These are phyloP conservation scores for Melanotaenia maccullochi DNA, from an alignment of 2,797 vertebrate species.

Conservation along the genomic window DNA sequence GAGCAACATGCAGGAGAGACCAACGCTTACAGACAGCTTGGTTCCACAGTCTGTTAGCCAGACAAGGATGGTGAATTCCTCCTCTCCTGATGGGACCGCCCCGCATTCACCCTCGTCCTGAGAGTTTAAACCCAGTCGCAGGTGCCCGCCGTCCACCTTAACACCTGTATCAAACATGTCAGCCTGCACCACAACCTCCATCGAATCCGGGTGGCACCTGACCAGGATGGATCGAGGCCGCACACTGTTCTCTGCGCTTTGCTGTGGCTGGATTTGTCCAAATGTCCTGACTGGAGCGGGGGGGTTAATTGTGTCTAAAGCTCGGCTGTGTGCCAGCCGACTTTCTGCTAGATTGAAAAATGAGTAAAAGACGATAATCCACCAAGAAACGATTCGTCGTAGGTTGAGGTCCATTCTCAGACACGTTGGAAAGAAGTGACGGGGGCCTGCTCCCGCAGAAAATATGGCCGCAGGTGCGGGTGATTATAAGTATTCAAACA, in stretches of 20 bases:
- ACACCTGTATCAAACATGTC: constrained; percentile 70
- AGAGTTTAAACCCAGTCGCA: constrained; percentile 56
- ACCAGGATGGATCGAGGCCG: constrained; percentile 44
- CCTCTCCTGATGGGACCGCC: constrained; percentile 46
- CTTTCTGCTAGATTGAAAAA: constrained; percentile 20
- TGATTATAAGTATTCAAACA: constrained; percentile 24
- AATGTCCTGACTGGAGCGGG: neutral
- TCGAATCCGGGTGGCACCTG: constrained; percentile 62
- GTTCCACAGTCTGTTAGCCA: constrained; percentile 72
- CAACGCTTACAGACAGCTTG: constrained; percentile 65
- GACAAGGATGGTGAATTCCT: constrained; percentile 57
- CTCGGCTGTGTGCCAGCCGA: neutral
- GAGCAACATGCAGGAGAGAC: neutral
- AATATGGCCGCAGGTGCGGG: constrained; percentile 29
- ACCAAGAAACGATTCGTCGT: neutral
- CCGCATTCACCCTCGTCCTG: constrained; percentile 38
- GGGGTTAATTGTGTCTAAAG: neutral
- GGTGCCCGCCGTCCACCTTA: constrained; percentile 53
- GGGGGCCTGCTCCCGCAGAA: neutral
- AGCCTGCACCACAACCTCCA: constrained; percentile 71
- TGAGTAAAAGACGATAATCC: constrained; percentile 22
- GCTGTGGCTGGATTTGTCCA: neutral
- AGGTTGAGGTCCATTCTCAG: constrained; percentile 48
- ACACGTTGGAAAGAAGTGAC: neutral
- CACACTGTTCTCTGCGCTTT: neutral